Base-by-base conservation (phyloP, 2,888 invertebrate species). In the Callimorpha dominula region DNA sequence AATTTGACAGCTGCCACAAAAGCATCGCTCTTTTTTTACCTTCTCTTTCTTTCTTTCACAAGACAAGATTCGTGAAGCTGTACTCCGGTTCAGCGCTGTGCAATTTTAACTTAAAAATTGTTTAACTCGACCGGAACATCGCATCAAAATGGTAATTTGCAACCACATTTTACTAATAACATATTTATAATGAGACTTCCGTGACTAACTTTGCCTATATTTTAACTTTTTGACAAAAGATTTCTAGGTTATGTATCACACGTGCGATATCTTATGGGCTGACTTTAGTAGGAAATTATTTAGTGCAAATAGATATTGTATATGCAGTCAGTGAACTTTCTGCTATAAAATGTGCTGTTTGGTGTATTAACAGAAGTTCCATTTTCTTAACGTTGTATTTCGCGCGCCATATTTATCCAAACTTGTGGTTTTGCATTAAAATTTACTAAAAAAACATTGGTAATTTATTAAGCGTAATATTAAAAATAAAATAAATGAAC, bases 81-180 rank as follows among this genome's bases (percentile, higher is more conserved):
- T 93, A 87, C 92, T 93, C 97, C 97, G 98, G 98, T 98, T 98
- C 98, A 98, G 98, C 98, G 98, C 98, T 98, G 98, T 96, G 97
- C 98, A 97, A 96, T 97, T 97, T 90, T 90, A 74, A 79, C 82
- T 86, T 86, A 89, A 91, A 96, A 97, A 96, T 97, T 97, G 98
- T 97, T 97, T 97, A 98, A 92, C 98, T 98, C 98, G 98, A 97
- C 98, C 98, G 97, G 97, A 93, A 95, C 96, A 92, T 90, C 90
- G 89, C 91, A 92, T 85, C 83, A 96, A 93, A 88, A 97, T 97
- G 97, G 97, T 97, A 93, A 96, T 91, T 60, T 50, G 50, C 17
- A 46, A 68, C n/a, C 1, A 31, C 20, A 43, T 62, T 65, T 57
- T 2, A 43, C 15, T 43, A n/a, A 4, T 12, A 50, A 17, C 11